Evolutionary conservation across 2,113 vertebrate genomes (phyloP).

Genomic region (Rhabdornis inornatus): DNA sequence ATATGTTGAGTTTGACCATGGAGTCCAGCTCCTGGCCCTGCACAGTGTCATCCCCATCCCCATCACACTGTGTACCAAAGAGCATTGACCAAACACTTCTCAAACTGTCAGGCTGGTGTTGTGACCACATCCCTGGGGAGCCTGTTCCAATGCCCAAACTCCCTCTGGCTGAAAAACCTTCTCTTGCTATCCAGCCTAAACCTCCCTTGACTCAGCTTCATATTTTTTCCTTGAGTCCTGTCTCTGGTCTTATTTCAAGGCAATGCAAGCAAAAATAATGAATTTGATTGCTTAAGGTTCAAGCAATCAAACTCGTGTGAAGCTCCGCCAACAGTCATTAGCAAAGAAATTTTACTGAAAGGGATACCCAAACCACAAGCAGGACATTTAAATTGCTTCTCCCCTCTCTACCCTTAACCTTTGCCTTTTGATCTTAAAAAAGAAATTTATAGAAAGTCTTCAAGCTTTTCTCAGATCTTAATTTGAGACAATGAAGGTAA

Average conservation of each 20-base stretch:
- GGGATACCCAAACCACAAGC: background rate
- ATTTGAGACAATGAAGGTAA: background rate
- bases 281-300: background rate
- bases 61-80: fast-evolving
- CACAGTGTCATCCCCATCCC: background rate
- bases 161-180: background rate
- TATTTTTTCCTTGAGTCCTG: background rate
- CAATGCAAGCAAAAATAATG: background rate
- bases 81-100: background rate
- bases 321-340: background rate
- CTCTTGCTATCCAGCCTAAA: background rate
- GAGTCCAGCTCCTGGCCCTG: background rate
- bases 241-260: background rate
- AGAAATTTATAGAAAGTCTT: background rate
- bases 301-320: background rate
- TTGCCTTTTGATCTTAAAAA: background rate
- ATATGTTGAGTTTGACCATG: background rate
- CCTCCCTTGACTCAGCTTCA: background rate
- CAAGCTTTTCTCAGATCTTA: background rate
- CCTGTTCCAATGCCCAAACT: background rate
- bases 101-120: background rate
- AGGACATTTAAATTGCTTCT: background rate
- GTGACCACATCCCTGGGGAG: background rate
- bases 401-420: background rate
- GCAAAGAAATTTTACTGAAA: background rate